Evolutionary conservation across 2,113 vertebrate genomes (phyloP).

Genomic region (Siniperca knerii): DNA sequence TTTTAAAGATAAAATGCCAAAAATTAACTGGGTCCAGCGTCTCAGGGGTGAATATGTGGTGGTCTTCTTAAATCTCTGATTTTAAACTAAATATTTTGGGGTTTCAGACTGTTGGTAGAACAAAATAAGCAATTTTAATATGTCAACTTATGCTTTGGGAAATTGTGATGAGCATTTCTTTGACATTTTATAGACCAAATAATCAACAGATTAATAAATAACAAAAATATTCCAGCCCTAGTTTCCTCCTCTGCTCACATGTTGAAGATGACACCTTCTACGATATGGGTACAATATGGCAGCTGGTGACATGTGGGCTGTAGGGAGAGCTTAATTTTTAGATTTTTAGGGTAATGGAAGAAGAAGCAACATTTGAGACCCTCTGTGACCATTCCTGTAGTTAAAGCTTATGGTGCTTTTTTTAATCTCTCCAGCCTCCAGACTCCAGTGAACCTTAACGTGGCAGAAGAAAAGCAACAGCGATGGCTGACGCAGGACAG

Average conservation of each 20-base stretch:
- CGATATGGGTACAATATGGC: conserved; percentile 9
- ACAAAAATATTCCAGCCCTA: neutral
- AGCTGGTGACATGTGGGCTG: conserved; percentile 43
- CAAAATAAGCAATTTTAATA: neutral
- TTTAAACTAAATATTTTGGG: neutral
- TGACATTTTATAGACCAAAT: no score
- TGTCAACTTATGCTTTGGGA: neutral
- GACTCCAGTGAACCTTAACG: conserved; percentile 7
- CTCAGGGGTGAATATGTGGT: neutral
- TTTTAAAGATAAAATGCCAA: neutral
- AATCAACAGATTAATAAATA: neutral
- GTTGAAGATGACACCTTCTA: conserved; percentile 40
- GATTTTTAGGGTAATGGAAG: neutral
- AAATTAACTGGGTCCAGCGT: neutral
- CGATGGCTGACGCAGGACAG: conserved; percentile 77
- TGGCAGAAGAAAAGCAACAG: conserved; percentile 42
- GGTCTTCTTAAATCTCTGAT: neutral
- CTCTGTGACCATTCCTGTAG: neutral
- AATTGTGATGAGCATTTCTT: neutral
- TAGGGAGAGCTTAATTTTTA: neutral
- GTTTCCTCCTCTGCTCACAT: neutral
- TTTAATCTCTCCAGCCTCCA: conserved; percentile 26
- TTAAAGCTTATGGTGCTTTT: neutral
- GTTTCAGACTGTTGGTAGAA: neutral
- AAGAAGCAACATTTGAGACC: neutral